phyloP scores from a whole-genome alignment of 2,797 vertebrate species.

The Poecilia wingei region DNA sequence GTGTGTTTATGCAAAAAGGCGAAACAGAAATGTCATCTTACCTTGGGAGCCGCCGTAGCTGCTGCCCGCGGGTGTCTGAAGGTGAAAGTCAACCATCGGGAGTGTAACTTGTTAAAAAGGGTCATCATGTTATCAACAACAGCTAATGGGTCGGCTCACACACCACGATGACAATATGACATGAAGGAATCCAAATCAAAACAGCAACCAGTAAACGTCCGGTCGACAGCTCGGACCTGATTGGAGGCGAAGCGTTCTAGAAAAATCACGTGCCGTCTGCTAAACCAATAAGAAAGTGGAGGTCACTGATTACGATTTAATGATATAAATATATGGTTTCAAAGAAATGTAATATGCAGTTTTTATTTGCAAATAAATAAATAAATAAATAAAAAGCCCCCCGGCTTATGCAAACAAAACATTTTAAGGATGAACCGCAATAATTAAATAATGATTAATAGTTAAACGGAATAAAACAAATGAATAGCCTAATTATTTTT shows the following conservation, averaged over 20 bases:
- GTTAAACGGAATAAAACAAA: not conserved
- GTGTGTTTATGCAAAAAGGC: not conserved
- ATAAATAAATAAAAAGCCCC: not conserved
- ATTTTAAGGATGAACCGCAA: not conserved
- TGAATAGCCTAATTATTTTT: not conserved
- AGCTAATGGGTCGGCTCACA: not conserved
- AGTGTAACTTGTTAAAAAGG: not conserved
- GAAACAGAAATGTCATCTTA: not conserved
- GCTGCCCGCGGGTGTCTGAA: not conserved
- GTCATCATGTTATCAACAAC: not conserved
- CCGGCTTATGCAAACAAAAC: not conserved
- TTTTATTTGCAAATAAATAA: too few relatives aligned
- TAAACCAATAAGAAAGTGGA: conserved; percentile 18
- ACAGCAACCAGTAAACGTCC: not conserved
- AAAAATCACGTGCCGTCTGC: conserved; percentile 17
- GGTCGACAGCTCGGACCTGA: not conserved
- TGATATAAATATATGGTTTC: not conserved
- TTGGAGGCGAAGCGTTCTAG: conserved; percentile 5
- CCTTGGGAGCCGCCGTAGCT: not conserved
- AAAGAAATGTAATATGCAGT: not conserved
- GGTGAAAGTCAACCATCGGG: not conserved
- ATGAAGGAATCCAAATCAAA: not conserved
- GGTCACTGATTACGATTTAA: not conserved
- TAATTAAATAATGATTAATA: not conserved
- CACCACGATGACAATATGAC: not conserved